A percentile compares a stretch with the other conserved stretches of the same genome.
phyloP scores from a whole-genome alignment of 2,888 invertebrate species.

The Apamea sordens region DNA sequence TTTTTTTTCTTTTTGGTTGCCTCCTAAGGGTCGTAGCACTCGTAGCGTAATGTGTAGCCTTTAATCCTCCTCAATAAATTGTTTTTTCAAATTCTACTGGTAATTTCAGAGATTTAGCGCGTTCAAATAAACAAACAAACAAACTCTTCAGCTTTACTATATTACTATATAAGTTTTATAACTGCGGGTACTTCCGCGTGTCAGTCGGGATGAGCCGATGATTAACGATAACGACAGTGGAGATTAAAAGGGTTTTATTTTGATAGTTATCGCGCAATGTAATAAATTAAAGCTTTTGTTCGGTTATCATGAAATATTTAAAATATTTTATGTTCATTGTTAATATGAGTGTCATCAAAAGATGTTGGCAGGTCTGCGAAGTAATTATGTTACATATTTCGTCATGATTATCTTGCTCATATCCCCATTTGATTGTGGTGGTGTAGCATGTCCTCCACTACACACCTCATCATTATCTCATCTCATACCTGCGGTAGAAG shows the following conservation, averaged over 20 bases:
- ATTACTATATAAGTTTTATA: not conserved
- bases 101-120: not conserved
- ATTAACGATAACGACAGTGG: conserved; percentile 20
- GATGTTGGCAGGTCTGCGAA: not conserved
- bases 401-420: no score
- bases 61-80: no score
- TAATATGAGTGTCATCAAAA: not conserved
- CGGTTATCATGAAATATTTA: not conserved
- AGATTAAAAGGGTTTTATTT: conserved; percentile 7
- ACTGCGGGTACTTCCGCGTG: conserved; percentile 27
- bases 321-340: not conserved
- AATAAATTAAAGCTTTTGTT: conserved; percentile 19
- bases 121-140: not conserved
- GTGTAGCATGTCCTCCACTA: no score
- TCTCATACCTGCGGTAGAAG: not conserved
- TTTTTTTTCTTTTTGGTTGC: not conserved
- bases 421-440: not conserved
- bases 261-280: conserved; percentile 15
- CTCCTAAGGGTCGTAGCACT: no score
- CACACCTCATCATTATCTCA: not conserved
- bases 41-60: no score
- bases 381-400: not conserved
- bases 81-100: not conserved
- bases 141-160: not conserved
- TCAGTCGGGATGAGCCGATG: conserved; percentile 25